phyloP scores from a whole-genome alignment of 2,797 vertebrate species.

The Chelon auratus region DNA sequence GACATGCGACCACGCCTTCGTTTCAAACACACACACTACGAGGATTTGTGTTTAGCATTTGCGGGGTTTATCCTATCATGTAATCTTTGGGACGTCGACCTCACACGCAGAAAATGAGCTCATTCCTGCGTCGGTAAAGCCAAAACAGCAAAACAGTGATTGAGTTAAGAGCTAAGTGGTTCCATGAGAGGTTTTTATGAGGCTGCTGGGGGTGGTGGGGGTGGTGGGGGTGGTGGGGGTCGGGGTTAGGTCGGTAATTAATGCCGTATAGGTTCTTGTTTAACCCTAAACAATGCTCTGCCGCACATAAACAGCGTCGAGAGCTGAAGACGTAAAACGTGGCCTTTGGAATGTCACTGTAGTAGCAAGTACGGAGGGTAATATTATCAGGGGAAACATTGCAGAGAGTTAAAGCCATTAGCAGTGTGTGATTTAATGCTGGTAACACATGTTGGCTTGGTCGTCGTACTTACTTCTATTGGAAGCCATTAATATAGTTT shows the following conservation, averaged over 20 bases:
- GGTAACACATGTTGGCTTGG: too few species aligned
- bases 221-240: background rate
- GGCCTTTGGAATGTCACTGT: constrained; percentile 50
- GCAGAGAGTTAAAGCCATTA: background rate
- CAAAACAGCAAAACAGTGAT: constrained; percentile 32
- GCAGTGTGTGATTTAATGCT: too few species aligned
- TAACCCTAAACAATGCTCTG: constrained; percentile 65
- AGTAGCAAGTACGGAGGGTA: constrained; percentile 15
- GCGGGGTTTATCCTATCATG: constrained; percentile 5
- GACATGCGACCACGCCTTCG: constrained; percentile 22
- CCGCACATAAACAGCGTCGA: constrained; percentile 51
- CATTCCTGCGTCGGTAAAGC: constrained; percentile 21
- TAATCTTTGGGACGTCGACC: constrained; percentile 46
- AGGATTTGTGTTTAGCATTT: constrained; percentile 31
- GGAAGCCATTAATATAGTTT: background rate
- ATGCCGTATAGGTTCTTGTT: constrained; percentile 55
- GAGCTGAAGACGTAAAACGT: constrained; percentile 22
- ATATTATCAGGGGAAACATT: constrained; percentile 44
- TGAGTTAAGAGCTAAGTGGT: constrained; percentile 17
- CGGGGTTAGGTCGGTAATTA: constrained; percentile 28
- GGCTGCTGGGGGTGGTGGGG: background rate
- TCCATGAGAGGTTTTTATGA: constrained; percentile 20
- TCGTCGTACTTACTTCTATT: background rate
- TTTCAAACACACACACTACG: constrained; percentile 25
- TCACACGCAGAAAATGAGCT: constrained; percentile 33